Conservation (phyloP, 2,113 vertebrate species). For the Prietella phreatophila region DNA sequence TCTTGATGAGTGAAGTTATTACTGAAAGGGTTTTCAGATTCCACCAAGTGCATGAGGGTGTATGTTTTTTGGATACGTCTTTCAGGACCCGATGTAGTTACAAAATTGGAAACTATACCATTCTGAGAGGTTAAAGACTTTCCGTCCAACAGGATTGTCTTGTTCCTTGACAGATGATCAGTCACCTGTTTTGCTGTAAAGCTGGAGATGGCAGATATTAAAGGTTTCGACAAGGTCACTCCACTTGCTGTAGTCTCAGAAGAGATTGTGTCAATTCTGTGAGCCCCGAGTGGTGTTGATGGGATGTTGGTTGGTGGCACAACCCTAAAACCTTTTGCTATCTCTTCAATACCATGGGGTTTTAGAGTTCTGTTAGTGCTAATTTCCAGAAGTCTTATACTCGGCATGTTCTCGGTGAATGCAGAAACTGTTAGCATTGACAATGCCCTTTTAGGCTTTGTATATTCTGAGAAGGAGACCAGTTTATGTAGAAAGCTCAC, state of each 20-base stretch:
- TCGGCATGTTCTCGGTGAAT: background rate
- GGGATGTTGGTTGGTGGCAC: background rate
- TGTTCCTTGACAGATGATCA: background rate
- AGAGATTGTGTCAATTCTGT: background rate
- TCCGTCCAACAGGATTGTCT: background rate
- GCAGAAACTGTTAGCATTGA: background rate
- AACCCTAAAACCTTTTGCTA: background rate
- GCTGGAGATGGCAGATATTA: background rate
- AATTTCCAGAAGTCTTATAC: background rate
- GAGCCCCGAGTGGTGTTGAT: background rate
- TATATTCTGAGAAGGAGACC: background rate
- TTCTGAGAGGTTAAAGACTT: background rate
- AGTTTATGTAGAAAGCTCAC: conserved; percentile 3
- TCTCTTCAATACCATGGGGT: background rate
- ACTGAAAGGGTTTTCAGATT: conserved; percentile 11
- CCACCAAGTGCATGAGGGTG: background rate
- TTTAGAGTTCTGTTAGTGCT: background rate
- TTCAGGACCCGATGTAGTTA: background rate
- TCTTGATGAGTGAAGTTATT: background rate
- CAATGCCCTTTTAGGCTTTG: background rate
- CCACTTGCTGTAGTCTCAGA: background rate
- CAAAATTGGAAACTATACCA: background rate
- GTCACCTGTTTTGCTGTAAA: background rate
- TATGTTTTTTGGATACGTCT: background rate
- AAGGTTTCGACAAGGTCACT: background rate